These are phyloP conservation scores for Spatulosminthurus flaviceps DNA, from an alignment of 2,888 invertebrate species.

Conservation along the genomic window DNA sequence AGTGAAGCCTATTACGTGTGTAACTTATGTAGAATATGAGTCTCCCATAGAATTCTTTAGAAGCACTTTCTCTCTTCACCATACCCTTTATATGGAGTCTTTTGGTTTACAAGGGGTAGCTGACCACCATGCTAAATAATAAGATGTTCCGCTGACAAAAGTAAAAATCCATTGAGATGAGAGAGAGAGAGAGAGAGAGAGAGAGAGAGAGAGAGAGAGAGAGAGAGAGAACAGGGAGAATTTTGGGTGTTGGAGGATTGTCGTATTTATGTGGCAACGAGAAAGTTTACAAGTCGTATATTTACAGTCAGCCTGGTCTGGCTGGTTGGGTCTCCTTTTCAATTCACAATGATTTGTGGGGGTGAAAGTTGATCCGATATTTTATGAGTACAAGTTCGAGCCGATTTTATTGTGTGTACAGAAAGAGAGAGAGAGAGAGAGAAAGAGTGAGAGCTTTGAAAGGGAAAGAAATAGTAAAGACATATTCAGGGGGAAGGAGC, in stretches of 20 bases:
- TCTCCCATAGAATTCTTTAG: too few species aligned
- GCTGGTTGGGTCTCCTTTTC: slow-evolving; percentile 48
- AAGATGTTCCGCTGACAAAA: not conserved
- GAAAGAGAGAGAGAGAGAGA: slow-evolving; percentile 35
- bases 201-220: too few species aligned
- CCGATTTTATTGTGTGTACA: slow-evolving; percentile 54
- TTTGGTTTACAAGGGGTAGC: not conserved
- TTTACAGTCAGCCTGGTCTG: slow-evolving; percentile 44
- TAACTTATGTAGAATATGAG: too few species aligned
- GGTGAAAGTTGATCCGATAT: slow-evolving; percentile 58
- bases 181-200: too few species aligned
- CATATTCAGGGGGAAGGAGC: slow-evolving; percentile 10
- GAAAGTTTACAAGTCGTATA: slow-evolving; percentile 57
- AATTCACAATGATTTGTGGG: slow-evolving; percentile 55
- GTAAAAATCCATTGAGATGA: not conserved
- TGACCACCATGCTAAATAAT: not conserved
- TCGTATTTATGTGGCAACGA: slow-evolving; percentile 53
- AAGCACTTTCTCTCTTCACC: too few species aligned
- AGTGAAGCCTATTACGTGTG: too few species aligned
- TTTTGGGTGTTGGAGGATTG: slow-evolving; percentile 39
- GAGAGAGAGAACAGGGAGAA: not conserved
- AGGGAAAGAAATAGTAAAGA: not conserved
- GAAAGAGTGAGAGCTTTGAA: not conserved
- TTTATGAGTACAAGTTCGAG: slow-evolving; percentile 52
- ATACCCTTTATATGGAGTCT: too few species aligned